Base-by-base conservation (phyloP, 2,113 vertebrate species). In the Rattus rattus region DNA sequence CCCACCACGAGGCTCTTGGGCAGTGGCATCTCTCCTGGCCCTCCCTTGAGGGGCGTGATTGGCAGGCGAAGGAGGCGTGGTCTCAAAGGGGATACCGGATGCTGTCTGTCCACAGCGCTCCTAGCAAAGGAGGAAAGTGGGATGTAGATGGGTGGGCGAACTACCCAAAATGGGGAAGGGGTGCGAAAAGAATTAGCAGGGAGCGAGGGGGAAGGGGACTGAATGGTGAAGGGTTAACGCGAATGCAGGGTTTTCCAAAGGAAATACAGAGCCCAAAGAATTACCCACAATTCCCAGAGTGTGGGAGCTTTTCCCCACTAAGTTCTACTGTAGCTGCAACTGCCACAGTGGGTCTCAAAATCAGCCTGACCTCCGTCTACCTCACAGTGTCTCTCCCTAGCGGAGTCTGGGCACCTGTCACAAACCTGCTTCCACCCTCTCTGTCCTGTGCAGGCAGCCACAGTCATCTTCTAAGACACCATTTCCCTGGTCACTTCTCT, bases 191-290 rank as follows among this genome's bases (percentile, higher is more conserved):
- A 77, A 59, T 10, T 39, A 54, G 20, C 22, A 59, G 16, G 87
- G 67, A 49, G 26, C 33, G n/a, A 43, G 43, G 12, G 24, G 6
- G 20, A 33, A 72, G 59, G 67, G 39, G 81, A 33, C 87, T 75
- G 85, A 86, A 76, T 39, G 30, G 30, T 87, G 49, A 3, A 91
- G 59, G 47, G 22, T 85, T 85, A 39, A 33, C 56, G n/a, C 16
- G n/a, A 75, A 26, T 43, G 69, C 69, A 54, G 73, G 73, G 36
- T 65, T 95, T 94, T 75, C 84, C 92, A 90, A 52, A 96, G 94
- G 88, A 95, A 97, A 77, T 77, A 92, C 94, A 90, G 56, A 88
- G 16, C 63, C 5, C 0, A 20, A 85, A 86, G 70, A 92, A 20
- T 39, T 49, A 33, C 79, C 52, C 88, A 36, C 0, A 6, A 28